Base-by-base conservation (phyloP, 2,888 invertebrate genomes). In the Sycophila texana region DNA sequence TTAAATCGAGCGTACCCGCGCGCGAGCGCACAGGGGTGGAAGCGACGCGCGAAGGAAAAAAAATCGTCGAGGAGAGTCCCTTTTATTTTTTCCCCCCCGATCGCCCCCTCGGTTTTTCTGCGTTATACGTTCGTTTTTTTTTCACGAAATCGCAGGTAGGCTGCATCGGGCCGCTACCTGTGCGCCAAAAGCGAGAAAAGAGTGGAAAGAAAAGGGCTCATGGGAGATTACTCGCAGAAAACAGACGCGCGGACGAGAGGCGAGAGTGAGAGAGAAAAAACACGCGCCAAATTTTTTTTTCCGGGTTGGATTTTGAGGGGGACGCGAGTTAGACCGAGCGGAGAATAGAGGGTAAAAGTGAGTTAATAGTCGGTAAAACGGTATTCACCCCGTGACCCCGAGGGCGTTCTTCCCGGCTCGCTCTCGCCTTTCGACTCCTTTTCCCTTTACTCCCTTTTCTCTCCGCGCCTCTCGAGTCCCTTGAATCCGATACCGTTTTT, bases 331-430 rank as follows among this genome's bases (percentile, higher is more conserved):
- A 77, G 61, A 39, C 63, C 7, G 53, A 61, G 68, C 67, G 78
- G 65, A 73, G 73, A 80, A 82, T 77, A 81, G 80, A 78, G 77
- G 84, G 84, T 81, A 89, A 89, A 89, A 88, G 89, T 89, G 89
- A 90, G 90, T 90, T 90, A 90, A 90, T 90, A 90, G 90, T 90
- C 88, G 90, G 90, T 90, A 90, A 90, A 90, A 89, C 90, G 89
- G 89, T 87, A 89, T 89, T 90, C 90, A 89, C 86, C 87, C 87
- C 81, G 85, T 88, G 88, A 89, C 89, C 84, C 79, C 79, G 74
- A 63, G 82, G 81, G 83, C 85, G 84, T 85, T 85, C 73, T 83
- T 83, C 78, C 78, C 77, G 77, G 76, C 79, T 81, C 77, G 65
- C 72, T 73, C 77, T 47, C 47, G 51, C 51, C 71, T 81, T 80